Evolutionary conservation across 2,888 invertebrate genomes (phyloP), one percentile per base, ranked within the genome.

Genomic region (Sialis fuliginosa): DNA sequence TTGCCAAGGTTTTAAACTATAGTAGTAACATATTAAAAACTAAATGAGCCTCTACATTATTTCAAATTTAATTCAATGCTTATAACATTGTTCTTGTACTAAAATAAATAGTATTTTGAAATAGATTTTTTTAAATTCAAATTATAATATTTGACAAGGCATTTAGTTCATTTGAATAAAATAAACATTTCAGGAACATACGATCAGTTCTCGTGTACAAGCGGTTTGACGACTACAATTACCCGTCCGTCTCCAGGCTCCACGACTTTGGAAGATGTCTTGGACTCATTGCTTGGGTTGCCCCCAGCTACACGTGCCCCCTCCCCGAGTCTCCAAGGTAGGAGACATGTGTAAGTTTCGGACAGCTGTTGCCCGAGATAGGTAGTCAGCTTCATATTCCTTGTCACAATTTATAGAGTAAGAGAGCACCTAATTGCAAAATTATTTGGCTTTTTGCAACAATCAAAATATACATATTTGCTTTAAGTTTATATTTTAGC

Each of bases 181-280:
- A 41, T n/a, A 30, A 42, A 42, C 13, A 12, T 33, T 43, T 13
- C 43, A 41, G 41, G 30, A 30, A 41, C n/a, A 8, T 41, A n/a
- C 41, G 13, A 41, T 31, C 13, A 22, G 9, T 41, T 30, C 30
- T 41, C 41, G 31, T 30, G 41, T 41, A 30, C 41, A 7, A 9
- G 41, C 8, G 31, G 41, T 22, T 4, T 41, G 8, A 10, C 33
- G 6, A 33, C 43, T 30, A 39, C 12, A 37, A 57, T 55, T 57
- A 68, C 74, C 59, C 71, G 74, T 61, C 80, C 80, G 53, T 81
- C 82, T 60, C 81, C 82, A 44, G 80, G 83, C 60, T 85, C 85
- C 56, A 85, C 89, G 50, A 92, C 91, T 54, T 72, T 92, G 63
- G 91, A 92, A 73, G 91, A 92, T 72, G 91, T 92, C 54, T 74